Percentiles rank a stretch among this genome's conserved stretches.
Conservation (phyloP, 2,797 vertebrate species). For the Melanotaenia pygmaea region DNA sequence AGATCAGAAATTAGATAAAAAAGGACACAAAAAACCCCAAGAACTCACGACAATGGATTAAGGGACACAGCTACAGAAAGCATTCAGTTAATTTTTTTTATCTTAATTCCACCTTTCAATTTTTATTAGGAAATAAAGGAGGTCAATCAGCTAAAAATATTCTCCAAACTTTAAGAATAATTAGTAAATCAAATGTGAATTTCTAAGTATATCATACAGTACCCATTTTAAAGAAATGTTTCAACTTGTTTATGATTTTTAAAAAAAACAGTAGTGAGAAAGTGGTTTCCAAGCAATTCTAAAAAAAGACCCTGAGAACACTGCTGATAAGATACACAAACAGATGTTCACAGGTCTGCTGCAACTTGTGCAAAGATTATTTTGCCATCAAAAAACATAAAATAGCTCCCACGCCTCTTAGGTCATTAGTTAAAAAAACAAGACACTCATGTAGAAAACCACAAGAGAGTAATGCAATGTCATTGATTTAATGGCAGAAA, state of each 20-base stretch:
- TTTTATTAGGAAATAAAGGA: not conserved
- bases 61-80: not conserved
- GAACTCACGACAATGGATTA: constrained; percentile 5
- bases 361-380: constrained; percentile 7
- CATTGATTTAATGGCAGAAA: constrained; percentile 1
- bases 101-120: not conserved
- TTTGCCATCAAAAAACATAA: constrained; percentile 2
- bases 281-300: constrained; percentile 17
- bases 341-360: constrained; percentile 15
- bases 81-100: not conserved
- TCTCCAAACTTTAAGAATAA: not conserved
- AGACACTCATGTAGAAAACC: not conserved
- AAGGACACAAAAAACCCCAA: constrained; percentile 4
- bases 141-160: not conserved
- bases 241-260: not conserved
- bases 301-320: constrained; percentile 26
- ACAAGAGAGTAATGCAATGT: constrained; percentile 1
- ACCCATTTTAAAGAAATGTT: constrained; percentile 14
- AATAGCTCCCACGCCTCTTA: constrained; percentile 1
- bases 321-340: constrained; percentile 25
- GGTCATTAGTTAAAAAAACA: constrained; percentile 30
- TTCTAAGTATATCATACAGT: not conserved
- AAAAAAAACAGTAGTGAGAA: constrained; percentile 12
- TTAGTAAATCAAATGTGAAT: not conserved
- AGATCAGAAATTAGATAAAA: constrained; percentile 10